Percentiles rank a stretch among this genome's conserved stretches.
phyloP scores from a whole-genome alignment of 1,140 invertebrate genomes.

The Cyrtorhinus lividipennis region DNA sequence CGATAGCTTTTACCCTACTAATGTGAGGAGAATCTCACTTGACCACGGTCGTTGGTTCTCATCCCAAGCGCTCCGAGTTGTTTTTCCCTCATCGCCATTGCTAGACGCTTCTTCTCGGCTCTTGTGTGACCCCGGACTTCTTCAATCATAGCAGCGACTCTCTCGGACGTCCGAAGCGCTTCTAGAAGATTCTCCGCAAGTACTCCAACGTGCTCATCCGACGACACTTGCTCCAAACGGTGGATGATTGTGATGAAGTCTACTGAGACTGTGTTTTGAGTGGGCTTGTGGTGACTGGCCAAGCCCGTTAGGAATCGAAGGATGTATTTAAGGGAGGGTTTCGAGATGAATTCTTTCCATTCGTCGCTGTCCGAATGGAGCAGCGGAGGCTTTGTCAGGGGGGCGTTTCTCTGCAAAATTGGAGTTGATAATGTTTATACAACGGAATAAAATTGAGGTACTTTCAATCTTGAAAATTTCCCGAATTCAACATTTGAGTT shows the following conservation, averaged over 20 bases:
- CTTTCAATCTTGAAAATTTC: no score
- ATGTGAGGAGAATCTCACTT: slow-evolving; percentile 33
- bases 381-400: slow-evolving; percentile 69
- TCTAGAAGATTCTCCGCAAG: slow-evolving; percentile 90
- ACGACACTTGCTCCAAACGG: slow-evolving; percentile 91
- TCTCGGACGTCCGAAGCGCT: slow-evolving; percentile 70
- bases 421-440: no score
- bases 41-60: slow-evolving; percentile 85
- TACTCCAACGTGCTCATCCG: slow-evolving; percentile 91
- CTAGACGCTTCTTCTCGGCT: slow-evolving; percentile 86
- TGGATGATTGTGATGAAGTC: slow-evolving; percentile 85
- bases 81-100: slow-evolving; percentile 94
- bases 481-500: no score
- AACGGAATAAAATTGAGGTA: no score
- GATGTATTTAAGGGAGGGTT: slow-evolving; percentile 86
- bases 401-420: slow-evolving; percentile 53
- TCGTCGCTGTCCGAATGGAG: slow-evolving; percentile 85
- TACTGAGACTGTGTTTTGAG: slow-evolving; percentile 69
- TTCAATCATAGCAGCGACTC: slow-evolving; percentile 70
- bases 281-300: slow-evolving; percentile 75
- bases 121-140: slow-evolving; percentile 83
- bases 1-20: neutral
- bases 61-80: slow-evolving; percentile 90
- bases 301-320: slow-evolving; percentile 84
- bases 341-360: slow-evolving; percentile 89